Conservation (phyloP, 2,113 vertebrate genomes). For the Carettochelys insculpta region DNA sequence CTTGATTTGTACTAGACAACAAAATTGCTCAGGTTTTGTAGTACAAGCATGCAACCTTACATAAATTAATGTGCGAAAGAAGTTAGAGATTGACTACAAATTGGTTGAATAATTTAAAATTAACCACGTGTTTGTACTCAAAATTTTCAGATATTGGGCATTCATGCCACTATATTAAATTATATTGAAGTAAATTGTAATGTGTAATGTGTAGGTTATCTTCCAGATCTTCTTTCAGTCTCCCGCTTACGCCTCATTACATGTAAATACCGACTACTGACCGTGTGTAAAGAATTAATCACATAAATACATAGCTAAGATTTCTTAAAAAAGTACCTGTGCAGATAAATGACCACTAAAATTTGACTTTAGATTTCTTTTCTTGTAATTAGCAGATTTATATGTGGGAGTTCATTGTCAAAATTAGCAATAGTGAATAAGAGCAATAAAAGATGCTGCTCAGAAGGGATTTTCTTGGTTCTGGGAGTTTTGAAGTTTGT, state of each 20-base stretch:
- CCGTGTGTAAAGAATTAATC: background rate
- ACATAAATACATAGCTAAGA: background rate
- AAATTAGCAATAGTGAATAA: slow-evolving; percentile 13
- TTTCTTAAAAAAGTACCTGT: background rate
- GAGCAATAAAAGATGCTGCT: background rate
- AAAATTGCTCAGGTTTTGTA: background rate
- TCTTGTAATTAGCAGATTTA: background rate
- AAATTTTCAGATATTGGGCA: background rate
- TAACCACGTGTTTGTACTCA: background rate
- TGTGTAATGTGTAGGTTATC: background rate
- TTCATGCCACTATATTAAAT: background rate
- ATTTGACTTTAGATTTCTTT: background rate
- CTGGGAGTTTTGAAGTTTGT: background rate
- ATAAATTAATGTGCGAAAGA: background rate
- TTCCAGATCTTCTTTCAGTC: background rate
- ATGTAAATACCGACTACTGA: background rate
- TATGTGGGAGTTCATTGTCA: background rate
- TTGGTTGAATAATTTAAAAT: background rate
- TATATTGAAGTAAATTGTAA: background rate
- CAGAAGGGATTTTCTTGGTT: background rate
- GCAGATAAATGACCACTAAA: background rate
- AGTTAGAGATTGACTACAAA: background rate
- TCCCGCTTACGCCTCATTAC: background rate
- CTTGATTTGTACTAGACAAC: background rate
- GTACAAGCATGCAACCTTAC: background rate